These are phyloP conservation scores for Neogale vison DNA, from an alignment of 2,113 vertebrate genomes.

Conservation along the genomic window DNA sequence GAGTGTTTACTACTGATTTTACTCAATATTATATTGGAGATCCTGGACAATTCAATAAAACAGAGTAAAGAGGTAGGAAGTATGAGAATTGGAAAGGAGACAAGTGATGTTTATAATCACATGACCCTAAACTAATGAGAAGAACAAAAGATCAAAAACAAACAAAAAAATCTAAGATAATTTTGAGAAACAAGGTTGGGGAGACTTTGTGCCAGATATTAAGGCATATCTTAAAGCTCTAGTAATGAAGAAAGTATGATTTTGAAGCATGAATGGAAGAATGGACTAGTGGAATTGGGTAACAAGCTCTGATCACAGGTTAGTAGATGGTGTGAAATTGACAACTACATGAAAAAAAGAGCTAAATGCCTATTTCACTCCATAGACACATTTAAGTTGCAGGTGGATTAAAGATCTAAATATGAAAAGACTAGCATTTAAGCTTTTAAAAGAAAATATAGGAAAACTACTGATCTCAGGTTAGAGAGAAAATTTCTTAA, in stretches of 20 bases:
- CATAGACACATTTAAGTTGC: neutral
- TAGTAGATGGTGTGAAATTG: neutral
- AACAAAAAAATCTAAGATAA: neutral
- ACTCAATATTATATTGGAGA: neutral
- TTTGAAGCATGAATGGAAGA: neutral
- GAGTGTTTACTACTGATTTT: neutral
- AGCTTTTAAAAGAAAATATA: neutral
- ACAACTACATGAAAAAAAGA: neutral
- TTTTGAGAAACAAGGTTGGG: neutral
- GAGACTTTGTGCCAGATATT: neutral
- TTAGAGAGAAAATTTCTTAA: neutral
- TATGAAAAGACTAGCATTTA: neutral
- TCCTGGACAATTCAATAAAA: neutral
- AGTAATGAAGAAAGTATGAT: neutral
- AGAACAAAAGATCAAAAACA: neutral
- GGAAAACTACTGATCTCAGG: neutral
- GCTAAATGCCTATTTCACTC: neutral
- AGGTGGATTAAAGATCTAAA: neutral
- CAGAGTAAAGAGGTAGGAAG: neutral
- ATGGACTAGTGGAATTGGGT: neutral
- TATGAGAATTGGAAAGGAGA: neutral
- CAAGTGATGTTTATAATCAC: neutral
- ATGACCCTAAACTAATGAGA: neutral
- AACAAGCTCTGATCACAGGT: neutral
- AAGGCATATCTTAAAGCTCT: neutral